Percentiles rank a stretch among this genome's conserved stretches.
These are phyloP conservation scores for Megaptera novaeangliae DNA, from an alignment of 2,113 vertebrate genomes.

Conservation along the genomic window DNA sequence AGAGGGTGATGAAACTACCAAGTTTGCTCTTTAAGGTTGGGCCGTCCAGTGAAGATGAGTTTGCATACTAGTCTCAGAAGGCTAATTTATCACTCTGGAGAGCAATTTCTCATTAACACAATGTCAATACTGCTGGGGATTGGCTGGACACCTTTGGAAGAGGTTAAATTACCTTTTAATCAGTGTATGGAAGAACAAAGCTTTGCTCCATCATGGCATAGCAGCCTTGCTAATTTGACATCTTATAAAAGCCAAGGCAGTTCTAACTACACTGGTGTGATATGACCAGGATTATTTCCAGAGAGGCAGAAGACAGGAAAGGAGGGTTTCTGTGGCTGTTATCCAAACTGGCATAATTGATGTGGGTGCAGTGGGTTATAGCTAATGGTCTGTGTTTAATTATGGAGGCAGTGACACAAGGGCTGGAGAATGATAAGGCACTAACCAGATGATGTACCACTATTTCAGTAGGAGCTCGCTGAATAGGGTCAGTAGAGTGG, in stretches of 20 bases:
- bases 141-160: conserved; percentile 59
- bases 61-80: conserved; percentile 80
- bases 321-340: conserved; percentile 28
- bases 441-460: conserved; percentile 56
- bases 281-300: not conserved
- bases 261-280: not conserved
- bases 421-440: conserved; percentile 44
- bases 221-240: conserved; percentile 47
- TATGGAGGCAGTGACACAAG: conserved; percentile 67
- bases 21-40: conserved; percentile 76
- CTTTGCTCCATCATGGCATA: conserved; percentile 15
- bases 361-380: conserved; percentile 61
- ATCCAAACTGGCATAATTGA: conserved; percentile 67
- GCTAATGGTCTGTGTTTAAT: conserved; percentile 73
- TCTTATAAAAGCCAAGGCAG: conserved; percentile 26
- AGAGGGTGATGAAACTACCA: conserved; percentile 50
- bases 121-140: conserved; percentile 60
- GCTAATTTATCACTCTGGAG: conserved; percentile 68
- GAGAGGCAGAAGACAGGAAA: conserved; percentile 25
- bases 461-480: not conserved
- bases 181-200: conserved; percentile 26
- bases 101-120: conserved; percentile 70
- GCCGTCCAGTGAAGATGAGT: conserved; percentile 76
- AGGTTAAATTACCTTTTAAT: conserved; percentile 74
- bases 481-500: not conserved